Base-by-base conservation (phyloP, 2,888 invertebrate genomes). In the Agrochola macilenta region DNA sequence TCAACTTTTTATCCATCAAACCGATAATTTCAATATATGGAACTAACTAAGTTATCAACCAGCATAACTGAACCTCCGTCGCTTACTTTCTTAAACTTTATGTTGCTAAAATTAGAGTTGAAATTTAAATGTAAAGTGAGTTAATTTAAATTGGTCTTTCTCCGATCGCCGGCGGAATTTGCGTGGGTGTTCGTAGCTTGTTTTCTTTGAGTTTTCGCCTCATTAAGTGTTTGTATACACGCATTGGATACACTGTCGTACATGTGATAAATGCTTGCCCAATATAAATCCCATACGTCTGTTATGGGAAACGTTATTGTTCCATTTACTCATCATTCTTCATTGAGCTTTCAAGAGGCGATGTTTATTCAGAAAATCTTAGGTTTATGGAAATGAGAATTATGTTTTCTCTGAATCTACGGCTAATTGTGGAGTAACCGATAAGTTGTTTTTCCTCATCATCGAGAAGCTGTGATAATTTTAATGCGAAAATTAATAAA, bases 201-300 rank as follows among this genome's bases (percentile, higher is more conserved):
- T 93, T 95, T 94, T 94, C 94, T 94, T 94, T 93, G 93, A 93
- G 88, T 94, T 95, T 95, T 94, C 93, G 93, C 92, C 92, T 95
- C 94, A 95, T 95, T 94, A 94, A 94, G 93, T 94, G 93, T 95
- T 94, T 94, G 94, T 95, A 93, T 91, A 94, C 94, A 93, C 91
- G 93, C 92, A 92, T 92, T 92, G 92, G 92, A 94, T 92, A 91
- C 92, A 92, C 69, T 78, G 75, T 88, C 90, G 88, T 88, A 86
- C 83, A 90, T 82, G 91, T 91, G 92, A 95, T 95, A 94, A 94
- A 94, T 92, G 92, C 91, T 93, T 93, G 90, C 92, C 88, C 92
- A 94, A 94, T 93, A 92, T 92, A 92, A 92, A 92, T 90, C 89
- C 90, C 88, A 86, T 86, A 88, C 79, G 58, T 84, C 84, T 91